Evolutionary conservation across 2,113 vertebrate genomes (phyloP), one percentile per base, ranked within the genome.

Genomic region (Brachypteracias leptosomus): DNA sequence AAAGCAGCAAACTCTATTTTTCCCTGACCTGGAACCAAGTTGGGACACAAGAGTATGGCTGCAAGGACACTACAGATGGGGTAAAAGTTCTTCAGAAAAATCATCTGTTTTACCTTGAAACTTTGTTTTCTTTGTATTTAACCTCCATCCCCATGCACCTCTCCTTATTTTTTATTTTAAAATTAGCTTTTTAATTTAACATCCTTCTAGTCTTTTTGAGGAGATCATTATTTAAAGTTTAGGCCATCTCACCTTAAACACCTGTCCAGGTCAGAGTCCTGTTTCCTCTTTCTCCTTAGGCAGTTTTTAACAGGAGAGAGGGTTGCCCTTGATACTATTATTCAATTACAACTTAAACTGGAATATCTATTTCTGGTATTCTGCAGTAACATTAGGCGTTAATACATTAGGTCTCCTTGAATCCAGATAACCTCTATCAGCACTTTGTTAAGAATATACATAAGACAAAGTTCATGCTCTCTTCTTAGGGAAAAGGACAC

Each of bases 141-240:
- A 26, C 4, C 3, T 36, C 14, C 7, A 17, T 22, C 4, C 10
- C 14, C 29, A 42, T 1, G 2, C 9, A 26, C 13, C 24, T 46
- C 17, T 29, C 11, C 20, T 47, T 47, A 5, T 20, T 12, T 61
- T 72, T 71, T 22, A 55, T 55, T 55, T 81, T 52, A 81, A 51
- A 40, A 3, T 49, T 36, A n/a, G 2, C 3, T 52, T 61, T 40
- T 3, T 0, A 54, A 58, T 44, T 58, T n/a, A 49, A n/a, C 1
- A 7, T 15, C 2, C 44, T 86, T n/a, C 6, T 42, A 42, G 61
- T 1, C 2, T 29, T 57, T 80, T 31, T 0, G 10, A 19, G 18
- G 21, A 62, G 5, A 8, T 89, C n/a, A n/a, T 31, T 61, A 70
- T 20, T 17, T 29, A 52, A 73, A 49, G 9, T 61, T 57, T 13